Base-by-base conservation (phyloP, 1,140 invertebrate species). In the Leptonema lineaticorne region DNA sequence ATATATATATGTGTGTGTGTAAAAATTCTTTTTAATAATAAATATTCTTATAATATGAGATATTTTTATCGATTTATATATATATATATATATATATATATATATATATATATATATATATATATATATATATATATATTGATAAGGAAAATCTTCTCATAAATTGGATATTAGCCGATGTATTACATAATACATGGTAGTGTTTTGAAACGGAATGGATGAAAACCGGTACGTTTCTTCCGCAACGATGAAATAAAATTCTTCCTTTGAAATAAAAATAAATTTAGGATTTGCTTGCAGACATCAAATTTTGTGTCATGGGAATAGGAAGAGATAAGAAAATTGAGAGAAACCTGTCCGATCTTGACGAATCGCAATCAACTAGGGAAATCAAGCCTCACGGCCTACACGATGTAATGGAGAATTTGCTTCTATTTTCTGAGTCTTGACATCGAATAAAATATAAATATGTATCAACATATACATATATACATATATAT, bases 371-470 rank as follows among this genome's bases (percentile, higher is more conserved):
- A 33, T 41, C 29, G 33, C 62, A 64, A 33, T 50, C 62, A 64
- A 50, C 62, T 50, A 64, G 62, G 62, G 62, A 64, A 64, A 64
- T 64, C 62, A 64, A 50, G 45, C 33, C 37, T 29, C 57, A 11
- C 50, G 50, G 50, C 50, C 50, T 53, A 53, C 50, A 53, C 22
- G 50, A 1, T 53, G 50, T 53, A 53, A 53, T 53, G 18, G 50
- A 53, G 24, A 53, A 53, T 53, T 22, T 53, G 24, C 50, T 24
- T 20, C 50, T 53, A 53, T 53, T 53, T 53, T 53, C 11, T 45
- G 50, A 26, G 27, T 26, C 50, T 4, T 11, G 50, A 53, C 50
- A 26, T 24, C 8, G 22, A 53, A 53, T 9, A n/a, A 16, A 45
- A n/a, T n/a, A n/a, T n/a, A n/a, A n/a, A n/a, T n/a, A n/a, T n/a